These are phyloP conservation scores for Diploptera punctata DNA, from an alignment of 2,888 invertebrate genomes.

Conservation along the genomic window DNA sequence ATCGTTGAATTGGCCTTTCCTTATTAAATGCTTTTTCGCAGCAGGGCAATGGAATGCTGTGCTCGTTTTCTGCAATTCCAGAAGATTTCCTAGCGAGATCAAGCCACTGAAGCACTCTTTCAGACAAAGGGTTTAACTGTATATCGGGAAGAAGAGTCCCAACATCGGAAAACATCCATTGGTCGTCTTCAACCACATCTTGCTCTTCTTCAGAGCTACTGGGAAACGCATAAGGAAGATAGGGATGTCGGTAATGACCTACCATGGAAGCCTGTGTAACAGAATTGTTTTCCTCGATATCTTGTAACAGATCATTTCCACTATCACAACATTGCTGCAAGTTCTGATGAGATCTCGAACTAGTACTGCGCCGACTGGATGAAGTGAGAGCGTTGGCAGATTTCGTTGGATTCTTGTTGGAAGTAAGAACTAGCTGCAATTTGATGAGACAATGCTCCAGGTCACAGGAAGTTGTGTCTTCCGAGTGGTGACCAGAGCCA, in stretches of 20 bases:
- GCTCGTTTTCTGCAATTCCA: neutral
- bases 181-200: constrained; percentile 10
- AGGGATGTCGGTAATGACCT: constrained; percentile 35
- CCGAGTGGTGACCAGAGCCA: neutral
- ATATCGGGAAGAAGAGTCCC: constrained; percentile 12
- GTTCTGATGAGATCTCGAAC: neutral
- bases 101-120: constrained; percentile 80
- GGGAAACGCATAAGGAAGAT: constrained; percentile 23
- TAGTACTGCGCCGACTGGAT: constrained; percentile 1
- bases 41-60: neutral
- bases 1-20: neutral
- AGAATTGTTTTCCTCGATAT: neutral
- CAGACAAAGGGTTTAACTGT: constrained; percentile 62
- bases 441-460: constrained; percentile 42
- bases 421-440: constrained; percentile 40
- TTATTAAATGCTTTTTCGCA: neutral
- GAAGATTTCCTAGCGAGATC: constrained; percentile 69
- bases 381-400: neutral
- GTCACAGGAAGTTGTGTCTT: neutral
- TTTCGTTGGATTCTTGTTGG: constrained; percentile 23
- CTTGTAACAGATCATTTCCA: neutral
- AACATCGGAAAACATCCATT: constrained; percentile 9
- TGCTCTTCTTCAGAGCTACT: constrained; percentile 31
- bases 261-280: constrained; percentile 22
- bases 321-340: neutral